These are phyloP conservation scores for Eulemur rubriventer DNA, from an alignment of 2,797 vertebrate species.

Conservation along the genomic window DNA sequence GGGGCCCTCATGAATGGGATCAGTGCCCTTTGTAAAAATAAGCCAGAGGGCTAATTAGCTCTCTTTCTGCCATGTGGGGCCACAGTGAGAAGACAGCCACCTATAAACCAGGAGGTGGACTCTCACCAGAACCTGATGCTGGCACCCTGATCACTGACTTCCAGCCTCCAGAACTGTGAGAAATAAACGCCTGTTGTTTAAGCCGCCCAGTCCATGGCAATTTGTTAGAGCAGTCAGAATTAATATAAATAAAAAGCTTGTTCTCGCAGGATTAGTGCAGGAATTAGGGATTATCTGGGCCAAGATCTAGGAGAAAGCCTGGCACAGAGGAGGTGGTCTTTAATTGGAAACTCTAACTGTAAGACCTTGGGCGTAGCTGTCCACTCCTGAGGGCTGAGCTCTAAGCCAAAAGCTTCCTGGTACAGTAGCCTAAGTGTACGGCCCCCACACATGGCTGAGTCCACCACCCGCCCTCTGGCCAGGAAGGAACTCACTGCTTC, in stretches of 20 bases:
- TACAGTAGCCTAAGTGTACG: background rate
- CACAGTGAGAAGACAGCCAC: background rate
- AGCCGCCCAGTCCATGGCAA: background rate
- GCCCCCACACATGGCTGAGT: background rate
- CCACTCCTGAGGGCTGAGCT: background rate
- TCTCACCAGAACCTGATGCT: background rate
- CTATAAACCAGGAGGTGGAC: background rate
- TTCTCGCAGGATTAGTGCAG: background rate
- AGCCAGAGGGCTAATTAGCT: background rate
- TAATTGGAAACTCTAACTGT: background rate
- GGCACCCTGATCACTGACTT: background rate
- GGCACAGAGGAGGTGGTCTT: background rate
- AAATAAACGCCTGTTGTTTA: background rate
- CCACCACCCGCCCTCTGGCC: background rate
- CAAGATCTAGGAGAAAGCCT: background rate
- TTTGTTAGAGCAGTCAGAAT: background rate
- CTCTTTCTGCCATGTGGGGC: background rate
- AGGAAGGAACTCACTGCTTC: background rate
- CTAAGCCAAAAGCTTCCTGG: background rate
- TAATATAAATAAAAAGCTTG: background rate
- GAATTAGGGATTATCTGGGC: background rate
- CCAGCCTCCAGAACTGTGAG: background rate
- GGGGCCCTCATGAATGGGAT: background rate
- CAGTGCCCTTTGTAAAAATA: background rate
- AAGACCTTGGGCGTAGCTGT: background rate